Evolutionary conservation across 2,113 vertebrate genomes (phyloP).

Genomic region (Girardinichthys multiradiatus): DNA sequence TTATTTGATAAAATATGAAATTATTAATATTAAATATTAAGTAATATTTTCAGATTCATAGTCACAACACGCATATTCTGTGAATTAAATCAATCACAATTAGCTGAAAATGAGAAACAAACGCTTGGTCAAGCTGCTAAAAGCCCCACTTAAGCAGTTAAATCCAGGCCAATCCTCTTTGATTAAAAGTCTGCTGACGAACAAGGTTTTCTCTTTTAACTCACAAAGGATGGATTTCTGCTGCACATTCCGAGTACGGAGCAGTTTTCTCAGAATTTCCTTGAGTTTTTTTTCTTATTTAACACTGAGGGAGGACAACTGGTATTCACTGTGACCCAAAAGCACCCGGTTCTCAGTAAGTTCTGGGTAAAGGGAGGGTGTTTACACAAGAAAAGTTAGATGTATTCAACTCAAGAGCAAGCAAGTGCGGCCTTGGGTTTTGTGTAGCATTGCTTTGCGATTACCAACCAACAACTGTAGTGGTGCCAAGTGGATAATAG

Average conservation of each 20-base stretch:
- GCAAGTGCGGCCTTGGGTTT: not conserved
- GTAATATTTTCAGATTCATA: no score
- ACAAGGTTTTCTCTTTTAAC: constrained; percentile 3
- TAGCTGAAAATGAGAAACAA: not conserved
- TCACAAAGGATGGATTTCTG: constrained; percentile 33
- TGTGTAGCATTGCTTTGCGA: not conserved
- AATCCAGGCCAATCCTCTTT: constrained; percentile 6
- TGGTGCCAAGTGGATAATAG: not conserved
- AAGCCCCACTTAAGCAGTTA: not conserved
- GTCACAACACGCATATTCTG: not conserved
- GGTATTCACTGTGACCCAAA: constrained; percentile 20
- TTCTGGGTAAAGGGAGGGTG: not conserved
- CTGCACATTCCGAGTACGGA: constrained; percentile 24
- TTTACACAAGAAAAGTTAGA: constrained; percentile 2
- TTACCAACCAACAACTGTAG: not conserved
- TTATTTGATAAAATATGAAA: no score
- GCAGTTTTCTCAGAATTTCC: constrained; percentile 43
- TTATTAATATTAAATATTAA: no score
- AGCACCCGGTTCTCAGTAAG: constrained; percentile 18
- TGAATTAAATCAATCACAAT: not conserved
- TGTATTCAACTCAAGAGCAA: not conserved
- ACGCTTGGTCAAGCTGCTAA: not conserved
- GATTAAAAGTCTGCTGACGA: constrained; percentile 23
- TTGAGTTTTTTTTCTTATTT: not conserved
- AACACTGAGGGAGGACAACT: constrained; percentile 5